Evolutionary conservation across 2,888 invertebrate species (phyloP).

Genomic region (Drosophila gaucha): DNA sequence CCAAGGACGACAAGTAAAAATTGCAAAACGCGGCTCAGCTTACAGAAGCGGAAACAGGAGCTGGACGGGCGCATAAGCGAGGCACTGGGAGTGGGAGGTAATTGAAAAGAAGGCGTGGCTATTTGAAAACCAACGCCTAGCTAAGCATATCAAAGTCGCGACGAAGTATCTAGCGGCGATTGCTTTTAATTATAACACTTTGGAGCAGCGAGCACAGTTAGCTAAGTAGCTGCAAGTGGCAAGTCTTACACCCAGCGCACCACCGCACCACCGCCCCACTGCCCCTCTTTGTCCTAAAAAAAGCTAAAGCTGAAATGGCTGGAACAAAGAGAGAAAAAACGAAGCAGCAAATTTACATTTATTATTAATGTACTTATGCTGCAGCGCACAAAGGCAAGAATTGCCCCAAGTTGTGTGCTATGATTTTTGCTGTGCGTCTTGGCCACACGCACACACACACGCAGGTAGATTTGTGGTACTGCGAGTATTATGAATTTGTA

Average conservation of each 20-base stretch:
- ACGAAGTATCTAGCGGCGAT: constrained; percentile 19
- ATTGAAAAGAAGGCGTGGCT: constrained; percentile 9
- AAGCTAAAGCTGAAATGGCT: not conserved
- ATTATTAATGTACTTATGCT: constrained; percentile 72
- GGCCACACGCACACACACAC: constrained; percentile 17
- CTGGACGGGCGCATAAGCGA: not conserved
- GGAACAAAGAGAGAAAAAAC: constrained; percentile 16
- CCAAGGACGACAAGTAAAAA: constrained; percentile 64
- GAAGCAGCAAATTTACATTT: constrained; percentile 71
- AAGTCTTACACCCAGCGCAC: constrained; percentile 5
- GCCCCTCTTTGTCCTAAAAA: not conserved
- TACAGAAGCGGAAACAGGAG: constrained; percentile 39
- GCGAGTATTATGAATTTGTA: constrained; percentile 66
- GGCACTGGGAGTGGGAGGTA: not conserved
- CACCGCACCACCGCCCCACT: not conserved
- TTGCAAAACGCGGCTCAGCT: constrained; percentile 50
- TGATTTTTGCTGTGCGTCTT: constrained; percentile 50
- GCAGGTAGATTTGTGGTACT: not conserved
- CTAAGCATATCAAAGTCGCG: constrained; percentile 23
- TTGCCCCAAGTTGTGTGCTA: constrained; percentile 47
- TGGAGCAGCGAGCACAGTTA: constrained; percentile 19
- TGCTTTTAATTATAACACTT: constrained; percentile 74
- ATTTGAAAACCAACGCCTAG: constrained; percentile 12
- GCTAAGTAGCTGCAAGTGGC: constrained; percentile 59
- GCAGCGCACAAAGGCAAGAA: constrained; percentile 28